Base-by-base conservation (phyloP, 2,113 vertebrate species). In the Charina bottae region DNA sequence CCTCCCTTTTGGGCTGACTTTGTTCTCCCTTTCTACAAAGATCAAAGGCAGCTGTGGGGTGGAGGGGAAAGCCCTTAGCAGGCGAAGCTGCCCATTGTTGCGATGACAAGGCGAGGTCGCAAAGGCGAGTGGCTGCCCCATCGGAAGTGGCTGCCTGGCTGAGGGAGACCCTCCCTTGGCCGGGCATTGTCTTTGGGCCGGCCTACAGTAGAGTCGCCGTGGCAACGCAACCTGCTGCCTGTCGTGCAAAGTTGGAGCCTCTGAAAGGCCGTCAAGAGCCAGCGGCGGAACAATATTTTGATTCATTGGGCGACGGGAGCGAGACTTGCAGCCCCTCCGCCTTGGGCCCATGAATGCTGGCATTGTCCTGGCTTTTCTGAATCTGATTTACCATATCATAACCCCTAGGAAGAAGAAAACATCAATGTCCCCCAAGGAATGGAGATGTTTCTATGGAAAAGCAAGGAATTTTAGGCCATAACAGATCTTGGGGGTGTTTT, bases 361-460 rank as follows among this genome's bases (percentile, higher is more conserved):
- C 97, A 98, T 99, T 99, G 99, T 99, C 97, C 97, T 90, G 91
- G 97, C 97, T 98, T 98, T 98, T 99, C 97, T 98, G 97, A 98
- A 97, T 98, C 98, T 99, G 99, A 99, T 99, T 99, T 98, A 99
- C 98, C 99, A 99, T 99, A 99, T 99, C 99, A 99, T 99, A 99
- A 99, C 99, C 99, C 99, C 99, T 97, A 98, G 98, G 98, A 99
- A 97, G 99, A 99, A 98, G 98, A 99, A 99, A 99, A 99, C 99
- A 99, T 99, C 98, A 99, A 99, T 99, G 99, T 99, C 98, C 98
- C 97, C 95, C 97, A 21, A 97, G 98, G 98, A 98, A 99, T 98
- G 98, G 98, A 98, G 98, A 98, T 98, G 99, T 99, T 99, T 99
- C 99, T 99, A 99, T 99, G 98, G 99, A 97, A 99, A 99, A 99